Percentiles rank a stretch among this genome's conserved stretches.
phyloP scores from a whole-genome alignment of 92 coral and sea anemone genomes.

The Actinostola sp. region DNA sequence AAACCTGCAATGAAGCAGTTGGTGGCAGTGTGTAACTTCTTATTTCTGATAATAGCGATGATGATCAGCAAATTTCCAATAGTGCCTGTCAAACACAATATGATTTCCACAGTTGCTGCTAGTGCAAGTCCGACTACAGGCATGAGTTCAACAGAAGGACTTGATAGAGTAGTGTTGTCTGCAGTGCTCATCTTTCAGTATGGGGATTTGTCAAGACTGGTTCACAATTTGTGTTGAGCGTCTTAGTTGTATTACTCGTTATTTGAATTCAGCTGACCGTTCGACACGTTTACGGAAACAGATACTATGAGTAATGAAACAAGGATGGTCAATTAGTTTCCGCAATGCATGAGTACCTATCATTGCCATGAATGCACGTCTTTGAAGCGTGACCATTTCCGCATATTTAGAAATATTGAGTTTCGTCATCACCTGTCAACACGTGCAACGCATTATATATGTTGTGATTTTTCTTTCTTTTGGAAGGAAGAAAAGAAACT shows the following conservation, averaged over 20 bases:
- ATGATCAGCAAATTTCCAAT: conserved; percentile 76
- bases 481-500: too few species aligned
- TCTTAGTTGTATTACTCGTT: neutral
- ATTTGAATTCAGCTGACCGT: neutral
- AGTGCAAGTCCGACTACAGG: conserved; percentile 54
- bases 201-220: too few species aligned
- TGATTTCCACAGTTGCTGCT: conserved; percentile 77
- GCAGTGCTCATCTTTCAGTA: neutral
- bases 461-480: too few species aligned
- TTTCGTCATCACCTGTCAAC: too few species aligned
- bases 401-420: neutral
- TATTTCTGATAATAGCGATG: conserved; percentile 62
- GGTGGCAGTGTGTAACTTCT: conserved; percentile 73
- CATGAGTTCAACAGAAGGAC: conserved; percentile 21
- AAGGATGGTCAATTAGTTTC: too few species aligned
- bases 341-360: too few species aligned
- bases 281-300: neutral
- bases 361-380: too few species aligned
- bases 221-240: too few species aligned
- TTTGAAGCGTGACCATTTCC: neutral
- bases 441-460: too few species aligned
- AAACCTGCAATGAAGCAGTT: conserved; percentile 78
- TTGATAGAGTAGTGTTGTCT: conserved; percentile 7
- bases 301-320: neutral
- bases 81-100: conserved; percentile 65